Percentiles rank a stretch among this genome's conserved stretches.
Conservation (phyloP, 2,797 vertebrate genomes). For the Clarias platycephalus region DNA sequence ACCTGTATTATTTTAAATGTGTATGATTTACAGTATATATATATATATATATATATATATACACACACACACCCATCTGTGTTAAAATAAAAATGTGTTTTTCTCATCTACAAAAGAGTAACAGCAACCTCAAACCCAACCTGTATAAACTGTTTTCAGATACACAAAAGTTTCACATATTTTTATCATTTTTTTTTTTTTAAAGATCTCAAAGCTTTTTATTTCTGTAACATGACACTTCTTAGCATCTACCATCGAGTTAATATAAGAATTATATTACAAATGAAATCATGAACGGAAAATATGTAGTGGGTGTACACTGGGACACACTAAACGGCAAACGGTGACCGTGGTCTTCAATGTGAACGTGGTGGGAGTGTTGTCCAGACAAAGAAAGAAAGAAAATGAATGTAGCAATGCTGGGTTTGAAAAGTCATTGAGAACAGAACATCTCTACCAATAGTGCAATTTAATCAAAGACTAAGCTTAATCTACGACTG, state of each 20-base stretch:
- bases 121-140: conserved; percentile 1
- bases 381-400: background rate
- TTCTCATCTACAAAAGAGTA: background rate
- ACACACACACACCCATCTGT: background rate
- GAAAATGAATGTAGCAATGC: background rate
- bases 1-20: background rate
- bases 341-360: background rate
- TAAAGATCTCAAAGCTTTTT: background rate
- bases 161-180: background rate
- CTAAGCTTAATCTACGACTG: conserved; percentile 1
- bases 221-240: conserved; percentile 7
- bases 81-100: background rate
- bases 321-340: background rate
- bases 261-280: conserved; percentile 2
- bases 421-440: background rate
- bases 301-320: background rate
- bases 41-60: background rate
- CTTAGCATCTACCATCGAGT: background rate
- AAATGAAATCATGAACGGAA: background rate
- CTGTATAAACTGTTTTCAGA: conserved; percentile 5
- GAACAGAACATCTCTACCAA: conserved; percentile 5
- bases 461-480: conserved; percentile 12
- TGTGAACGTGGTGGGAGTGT: background rate
- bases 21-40: background rate
- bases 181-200: background rate